Base-by-base conservation (phyloP, 2,888 invertebrate species). In the Euproctis similis region DNA sequence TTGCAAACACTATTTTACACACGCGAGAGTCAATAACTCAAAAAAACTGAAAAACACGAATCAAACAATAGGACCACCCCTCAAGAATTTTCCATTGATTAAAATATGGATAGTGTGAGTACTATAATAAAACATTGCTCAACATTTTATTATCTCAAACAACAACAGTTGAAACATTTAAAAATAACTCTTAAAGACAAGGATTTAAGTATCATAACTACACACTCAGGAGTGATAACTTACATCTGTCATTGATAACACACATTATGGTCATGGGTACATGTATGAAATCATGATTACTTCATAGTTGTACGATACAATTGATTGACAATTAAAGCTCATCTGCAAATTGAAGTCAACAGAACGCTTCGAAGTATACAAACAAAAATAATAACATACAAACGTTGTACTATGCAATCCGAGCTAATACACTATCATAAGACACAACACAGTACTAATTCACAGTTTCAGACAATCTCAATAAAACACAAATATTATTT, bases 401-500 rank as follows among this genome's bases (percentile, higher is more conserved):
- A 62, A 54, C 42, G 41, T 36, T 40, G 36, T 36, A 42, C 41
- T n/a, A n/a, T 56, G 68, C 69, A 76, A 76, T 76, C 76, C 76
- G 68, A 48, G 64, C 51, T 49, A 46, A 53, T 53, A 55, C 54
- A 34, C 50, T 53, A 12, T 47, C 45, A 46, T 54, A 53, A 53
- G 44, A 53, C 48, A 53, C 55, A 49, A 44, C 53, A 60, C 56
- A 49, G 43, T 57, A n/a, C n/a, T n/a, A n/a, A n/a, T n/a, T n/a
- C n/a, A n/a, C n/a, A n/a, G n/a, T n/a, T n/a, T n/a, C n/a, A n/a
- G n/a, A n/a, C n/a, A n/a, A n/a, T n/a, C n/a, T n/a, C n/a, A n/a
- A n/a, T n/a, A n/a, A n/a, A n/a, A 43, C 62, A 59, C 58, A n/a
- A n/a, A n/a, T 54, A 42, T 59, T 74, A 73, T 74, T 76, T 75